Conservation (phyloP, 2,797 vertebrate species). For the Eremophila alpestris region DNA sequence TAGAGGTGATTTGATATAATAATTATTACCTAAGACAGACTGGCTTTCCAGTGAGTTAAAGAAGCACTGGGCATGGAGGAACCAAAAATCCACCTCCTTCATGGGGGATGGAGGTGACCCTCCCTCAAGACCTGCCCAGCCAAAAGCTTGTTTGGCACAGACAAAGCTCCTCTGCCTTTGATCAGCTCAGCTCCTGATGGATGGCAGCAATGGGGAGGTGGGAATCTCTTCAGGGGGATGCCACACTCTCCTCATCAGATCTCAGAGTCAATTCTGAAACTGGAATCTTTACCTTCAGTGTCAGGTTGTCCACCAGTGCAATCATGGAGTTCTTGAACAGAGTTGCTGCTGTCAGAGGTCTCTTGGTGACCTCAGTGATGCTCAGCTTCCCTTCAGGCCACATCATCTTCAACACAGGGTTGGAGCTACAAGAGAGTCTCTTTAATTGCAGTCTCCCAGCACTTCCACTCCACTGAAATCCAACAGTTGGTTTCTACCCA, state of each 20-base stretch:
- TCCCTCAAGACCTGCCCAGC: not conserved
- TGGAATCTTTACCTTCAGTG: conserved; percentile 85
- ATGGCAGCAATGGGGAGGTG: not conserved
- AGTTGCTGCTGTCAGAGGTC: conserved; percentile 92
- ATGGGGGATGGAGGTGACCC: not conserved
- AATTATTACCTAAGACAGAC: not conserved
- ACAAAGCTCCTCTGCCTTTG: not conserved
- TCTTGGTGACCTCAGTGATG: conserved; percentile 97
- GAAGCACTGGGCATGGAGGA: not conserved
- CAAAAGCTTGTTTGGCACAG: not conserved
- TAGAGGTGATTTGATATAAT: not conserved
- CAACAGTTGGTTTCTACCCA: not conserved
- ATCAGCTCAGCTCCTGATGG: not conserved
- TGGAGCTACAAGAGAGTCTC: conserved; percentile 79
- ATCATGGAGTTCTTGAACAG: conserved; percentile 99
- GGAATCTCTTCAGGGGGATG: not conserved
- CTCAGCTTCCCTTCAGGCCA: conserved; percentile 98
- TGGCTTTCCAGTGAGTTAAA: not conserved
- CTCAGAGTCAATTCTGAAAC: not conserved
- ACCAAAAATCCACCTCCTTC: not conserved
- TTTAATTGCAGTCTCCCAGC: not conserved
- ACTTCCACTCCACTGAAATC: not conserved
- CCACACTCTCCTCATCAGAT: not conserved
- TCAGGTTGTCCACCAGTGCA: conserved; percentile 93
- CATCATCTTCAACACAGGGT: conserved; percentile 93